A percentile compares a stretch with the other conserved stretches of the same genome.
Conservation (phyloP, 2,797 vertebrate genomes). For the Sorex maritimensis region DNA sequence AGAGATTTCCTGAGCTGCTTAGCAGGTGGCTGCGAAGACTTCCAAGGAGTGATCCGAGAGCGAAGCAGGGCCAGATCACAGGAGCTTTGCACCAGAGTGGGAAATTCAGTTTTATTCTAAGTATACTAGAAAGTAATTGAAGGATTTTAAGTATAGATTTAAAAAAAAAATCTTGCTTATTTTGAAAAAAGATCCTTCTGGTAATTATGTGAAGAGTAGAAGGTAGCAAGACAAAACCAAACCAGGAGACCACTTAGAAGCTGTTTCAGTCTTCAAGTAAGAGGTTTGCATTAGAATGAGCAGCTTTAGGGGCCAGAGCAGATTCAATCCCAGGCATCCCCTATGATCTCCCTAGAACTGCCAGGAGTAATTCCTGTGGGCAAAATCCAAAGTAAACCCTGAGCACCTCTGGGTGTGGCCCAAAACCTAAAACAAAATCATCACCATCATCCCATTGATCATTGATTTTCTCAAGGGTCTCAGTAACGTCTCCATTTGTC, state of each 20-base stretch:
- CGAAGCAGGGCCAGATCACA: neutral
- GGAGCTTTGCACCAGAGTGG: neutral
- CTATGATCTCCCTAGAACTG: too few relatives aligned
- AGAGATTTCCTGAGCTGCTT: too few relatives aligned
- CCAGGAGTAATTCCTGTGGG: too few relatives aligned
- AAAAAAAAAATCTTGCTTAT: neutral
- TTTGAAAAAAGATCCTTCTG: constrained; percentile 30
- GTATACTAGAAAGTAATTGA: neutral
- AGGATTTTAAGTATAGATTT: constrained; percentile 32
- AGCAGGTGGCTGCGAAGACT: too few relatives aligned
- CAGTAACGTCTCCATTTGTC: too few relatives aligned
- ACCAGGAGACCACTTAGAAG: neutral
- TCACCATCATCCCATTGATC: too few relatives aligned
- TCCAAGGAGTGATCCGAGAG: neutral
- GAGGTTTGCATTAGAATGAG: neutral
- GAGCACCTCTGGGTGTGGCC: too few relatives aligned
- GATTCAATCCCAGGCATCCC: too few relatives aligned
- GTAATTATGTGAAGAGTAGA: neutral
- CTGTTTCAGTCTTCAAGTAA: neutral
- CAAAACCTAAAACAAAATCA: too few relatives aligned
- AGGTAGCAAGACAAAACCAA: neutral
- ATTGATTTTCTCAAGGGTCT: too few relatives aligned
- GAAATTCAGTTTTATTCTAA: constrained; percentile 51
- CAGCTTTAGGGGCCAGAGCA: too few relatives aligned
- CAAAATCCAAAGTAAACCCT: too few relatives aligned